These are phyloP conservation scores for Oikopleura dioica DNA, from an alignment of 23 tunicate species.

Conservation along the genomic window DNA sequence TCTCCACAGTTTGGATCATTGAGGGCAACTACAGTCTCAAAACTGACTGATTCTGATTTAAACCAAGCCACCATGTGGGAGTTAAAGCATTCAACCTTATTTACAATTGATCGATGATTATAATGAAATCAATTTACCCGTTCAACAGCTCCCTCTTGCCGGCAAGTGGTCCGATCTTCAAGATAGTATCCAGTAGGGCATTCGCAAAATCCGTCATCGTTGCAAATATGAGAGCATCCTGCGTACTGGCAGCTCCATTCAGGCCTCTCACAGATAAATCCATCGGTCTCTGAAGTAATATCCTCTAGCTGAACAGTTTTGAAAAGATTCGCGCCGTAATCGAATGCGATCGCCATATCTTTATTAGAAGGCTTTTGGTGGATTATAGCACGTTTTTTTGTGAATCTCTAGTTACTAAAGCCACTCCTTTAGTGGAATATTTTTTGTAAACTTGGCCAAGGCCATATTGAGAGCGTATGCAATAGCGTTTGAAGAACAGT, in stretches of 20 bases:
- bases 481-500: neutral
- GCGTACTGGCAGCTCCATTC: neutral
- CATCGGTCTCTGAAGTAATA: too few species aligned
- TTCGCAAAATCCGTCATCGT: neutral
- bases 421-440: too few species aligned
- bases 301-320: too few species aligned
- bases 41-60: neutral
- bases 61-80: slow-evolving; percentile 12
- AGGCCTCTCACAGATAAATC: neutral
- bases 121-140: too few species aligned
- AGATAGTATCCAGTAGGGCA: neutral
- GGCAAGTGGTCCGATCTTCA: neutral
- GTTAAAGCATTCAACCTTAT: neutral
- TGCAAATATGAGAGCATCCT: neutral
- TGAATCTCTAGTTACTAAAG: too few species aligned
- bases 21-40: neutral
- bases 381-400: too few species aligned
- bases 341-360: too few species aligned
- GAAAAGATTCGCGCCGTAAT: too few species aligned
- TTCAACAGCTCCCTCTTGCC: neutral
- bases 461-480: neutral
- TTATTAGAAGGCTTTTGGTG: too few species aligned
- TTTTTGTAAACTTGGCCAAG: neutral
- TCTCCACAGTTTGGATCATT: neutral
- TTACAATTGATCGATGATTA: too few species aligned